Evolutionary conservation across 2,888 invertebrate genomes (phyloP).

Genomic region (Tryphoninae sp.): DNA sequence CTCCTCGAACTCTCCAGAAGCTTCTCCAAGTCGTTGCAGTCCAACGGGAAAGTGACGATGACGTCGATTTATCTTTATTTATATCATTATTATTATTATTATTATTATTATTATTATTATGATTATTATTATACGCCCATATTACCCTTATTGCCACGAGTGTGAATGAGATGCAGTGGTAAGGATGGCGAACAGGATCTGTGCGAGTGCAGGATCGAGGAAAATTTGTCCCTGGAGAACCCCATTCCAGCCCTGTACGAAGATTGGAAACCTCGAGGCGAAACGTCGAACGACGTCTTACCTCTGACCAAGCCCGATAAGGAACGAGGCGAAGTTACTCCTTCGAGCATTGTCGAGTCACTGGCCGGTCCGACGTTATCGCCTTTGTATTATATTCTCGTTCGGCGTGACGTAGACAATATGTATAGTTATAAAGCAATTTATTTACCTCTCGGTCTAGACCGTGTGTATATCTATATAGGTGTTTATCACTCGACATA

Average conservation of each 20-base stretch:
- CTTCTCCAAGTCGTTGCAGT: not conserved
- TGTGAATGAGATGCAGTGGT: not conserved
- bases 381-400: slow-evolving; percentile 26
- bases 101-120: not conserved
- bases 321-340: slow-evolving; percentile 35
- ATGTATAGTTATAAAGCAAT: not conserved
- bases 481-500: not conserved
- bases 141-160: not conserved
- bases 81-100: not conserved
- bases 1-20: not conserved
- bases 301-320: slow-evolving; percentile 37
- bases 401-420: slow-evolving; percentile 18
- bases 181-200: not conserved
- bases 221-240: slow-evolving; percentile 25
- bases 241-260: slow-evolving; percentile 28
- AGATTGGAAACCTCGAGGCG: slow-evolving; percentile 26
- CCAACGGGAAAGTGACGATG: not conserved
- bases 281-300: not conserved
- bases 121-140: not conserved
- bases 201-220: not conserved
- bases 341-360: slow-evolving; percentile 6
- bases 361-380: not conserved
- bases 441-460: not conserved
- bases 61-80: not conserved
- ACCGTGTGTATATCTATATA: slow-evolving; percentile 6